Base-by-base conservation (phyloP, 1,140 invertebrate species). In the Caenorhabditis remanei region DNA sequence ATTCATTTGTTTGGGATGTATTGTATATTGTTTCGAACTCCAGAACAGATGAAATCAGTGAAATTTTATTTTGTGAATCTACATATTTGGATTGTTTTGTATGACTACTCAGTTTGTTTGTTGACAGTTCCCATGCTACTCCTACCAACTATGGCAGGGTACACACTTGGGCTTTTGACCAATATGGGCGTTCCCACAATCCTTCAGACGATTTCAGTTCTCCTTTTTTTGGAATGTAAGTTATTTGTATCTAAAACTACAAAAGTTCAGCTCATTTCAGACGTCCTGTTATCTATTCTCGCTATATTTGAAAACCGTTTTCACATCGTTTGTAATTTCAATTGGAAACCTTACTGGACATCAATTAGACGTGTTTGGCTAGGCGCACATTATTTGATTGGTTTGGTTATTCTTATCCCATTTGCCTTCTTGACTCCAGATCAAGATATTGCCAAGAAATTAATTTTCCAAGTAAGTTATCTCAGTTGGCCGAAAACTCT, bases 31-130 rank as follows among this genome's bases (percentile, higher is more conserved):
- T 63, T 63, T 24, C 24, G 32, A 32, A 63, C 61, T 2, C 61
- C 61, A 13, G 61, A 63, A 63, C 61, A 63, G 14, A 63, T 63
- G 61, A 63, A 63, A 32, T 63, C 61, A 32, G 61, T 63, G 24
- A 63, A 63, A 63, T 63, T 4, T 6, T 63, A 63, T 32, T 63
- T 63, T 0, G 0, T 63, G 24, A 63, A 63, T 32, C 21, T 63
- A 13, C 24, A 63, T 63, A 24, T 63, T 63, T 63, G 61, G 61
- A 63, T 63, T 63, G 61, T 40, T 32, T 32, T 24, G 2, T 63
- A 63, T 63, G 61, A 63, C 32, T 63, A 63, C 32, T 63, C 61
- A 1, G 61, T 63, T 8, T 63, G 61, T 63, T 11, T 63, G 2
- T 32, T 63, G 24, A 63, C 61, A 11, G 24, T 63, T 63, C 61